Evolutionary conservation across 2,888 invertebrate species (phyloP), one percentile per base, ranked within the genome.

Genomic region (Sylvicola fuscatus): DNA sequence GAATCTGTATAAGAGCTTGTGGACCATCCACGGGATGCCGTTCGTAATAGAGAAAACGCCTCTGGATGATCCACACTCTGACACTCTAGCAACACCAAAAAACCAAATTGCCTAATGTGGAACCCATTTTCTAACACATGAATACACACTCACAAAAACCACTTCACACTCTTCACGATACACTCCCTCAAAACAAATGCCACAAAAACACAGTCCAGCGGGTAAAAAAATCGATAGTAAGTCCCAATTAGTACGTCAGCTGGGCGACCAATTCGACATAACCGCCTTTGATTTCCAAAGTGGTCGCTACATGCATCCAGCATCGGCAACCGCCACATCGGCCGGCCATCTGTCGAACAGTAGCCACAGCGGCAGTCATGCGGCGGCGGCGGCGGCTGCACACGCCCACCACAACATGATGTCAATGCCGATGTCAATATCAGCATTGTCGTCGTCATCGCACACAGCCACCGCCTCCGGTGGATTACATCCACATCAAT

Each of bases 241-340:
- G 60, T 75, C 78, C 42, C 78, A 82, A 61, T 65, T 84, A 56
- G 73, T 75, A 46, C 70, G 79, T 48, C 72, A 72, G 59, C 67
- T 82, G 45, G 80, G 79, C 53, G 75, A 77, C 58, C 65, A 70
- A 51, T 68, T 77, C 61, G 83, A 83, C 64, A 66, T 82, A 48
- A 72, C 77, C 47, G 71, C 74, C 53, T 81, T 83, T 65, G 83
- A 84, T 66, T 83, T 74, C 60, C 72, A 76, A 52, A 71, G 75
- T 50, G 83, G 82, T 50, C 77, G 77, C 62, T 69, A 79, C 54
- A 73, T 74, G 61, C 64, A 70, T 57, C 63, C 72, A 38, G 44
- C 51, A 4, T 6, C 21, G 21, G 4, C 21, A 21, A n/a, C n/a
- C n/a, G n/a, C n/a, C n/a, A n/a, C n/a, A n/a, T n/a, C n/a, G n/a